Evolutionary conservation across 2,888 invertebrate genomes (phyloP).

Genomic region (Trichopoda pennipes): DNA sequence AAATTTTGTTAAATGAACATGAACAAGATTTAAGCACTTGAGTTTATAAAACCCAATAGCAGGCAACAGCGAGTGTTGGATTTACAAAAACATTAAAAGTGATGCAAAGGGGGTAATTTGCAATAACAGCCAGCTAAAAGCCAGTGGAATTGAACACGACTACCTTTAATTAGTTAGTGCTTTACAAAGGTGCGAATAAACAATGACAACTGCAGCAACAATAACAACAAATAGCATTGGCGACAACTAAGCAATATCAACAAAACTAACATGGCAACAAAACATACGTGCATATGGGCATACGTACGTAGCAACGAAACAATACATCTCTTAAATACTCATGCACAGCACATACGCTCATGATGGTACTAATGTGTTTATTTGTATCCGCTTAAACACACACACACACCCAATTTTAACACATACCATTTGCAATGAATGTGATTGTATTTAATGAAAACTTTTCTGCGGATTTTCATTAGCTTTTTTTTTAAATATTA

Average conservation of each 20-base stretch:
- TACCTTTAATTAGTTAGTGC: constrained; percentile 71
- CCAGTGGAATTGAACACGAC: constrained; percentile 69
- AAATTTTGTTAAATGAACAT: constrained; percentile 58
- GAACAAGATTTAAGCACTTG: constrained; percentile 55
- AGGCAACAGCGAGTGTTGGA: constrained; percentile 3
- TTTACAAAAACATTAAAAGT: neutral
- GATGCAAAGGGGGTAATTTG: constrained; percentile 1
- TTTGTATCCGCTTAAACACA: constrained; percentile 13
- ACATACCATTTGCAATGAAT: neutral
- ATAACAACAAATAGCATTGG: constrained; percentile 22
- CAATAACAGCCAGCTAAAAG: constrained; percentile 42
- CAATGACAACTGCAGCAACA: constrained; percentile 50
- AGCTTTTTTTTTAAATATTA: constrained; percentile 20
- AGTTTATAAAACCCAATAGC: constrained; percentile 28
- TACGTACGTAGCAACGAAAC: constrained; percentile 1
- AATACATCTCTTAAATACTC: constrained; percentile 40
- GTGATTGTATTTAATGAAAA: constrained; percentile 38
- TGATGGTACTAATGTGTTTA: neutral
- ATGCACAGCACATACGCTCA: constrained; percentile 5
- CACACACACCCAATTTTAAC: neutral
- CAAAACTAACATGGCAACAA: constrained; percentile 36
- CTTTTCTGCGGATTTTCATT: constrained; percentile 55
- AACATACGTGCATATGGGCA: constrained; percentile 11
- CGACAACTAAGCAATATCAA: constrained; percentile 40
- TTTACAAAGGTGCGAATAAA: constrained; percentile 71